Evolutionary conservation across 2,888 invertebrate genomes (phyloP), one percentile per base, ranked within the genome.

Genomic region (Mythimna loreyi): DNA sequence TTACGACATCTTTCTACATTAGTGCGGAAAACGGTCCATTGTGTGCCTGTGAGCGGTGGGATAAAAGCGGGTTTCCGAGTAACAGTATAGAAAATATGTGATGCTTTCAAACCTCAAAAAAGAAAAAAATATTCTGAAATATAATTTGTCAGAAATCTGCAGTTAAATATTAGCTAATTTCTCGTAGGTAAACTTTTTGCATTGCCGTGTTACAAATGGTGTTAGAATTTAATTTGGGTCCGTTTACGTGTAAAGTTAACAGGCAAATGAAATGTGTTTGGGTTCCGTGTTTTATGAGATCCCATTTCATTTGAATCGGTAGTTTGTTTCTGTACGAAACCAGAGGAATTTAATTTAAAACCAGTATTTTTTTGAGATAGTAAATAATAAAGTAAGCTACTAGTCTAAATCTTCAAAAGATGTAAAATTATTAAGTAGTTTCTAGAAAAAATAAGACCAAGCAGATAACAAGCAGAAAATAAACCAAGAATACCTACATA

Each of bases 131-230:
- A 40, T 40, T 5, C 40, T 16, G 6, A 16, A 40, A 40, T 16
- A 16, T 16, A 40, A 40, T 16, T 40, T 40, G 16, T 40, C 16
- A 40, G 16, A 40, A 40, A 40, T 16, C 16, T 40, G 40, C 19
- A 40, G 40, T 16, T 19, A 16, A n/a, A 40, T 40, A 6, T 40
- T 16, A 40, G 16, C 16, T 40, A 40, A 40, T 19, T 5, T 19
- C 40, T 16, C 8, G 19, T 45, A n/a, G 8, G 43, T n/a, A n/a
- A n/a, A 45, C 43, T 45, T 45, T 45, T n/a, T 16, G 7, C n/a
- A 45, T 8, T n/a, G 43, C n/a, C 5, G n/a, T 8, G 80, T 85
- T 85, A 81, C 84, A 78, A 84, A 85, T 84, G 43, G 76, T 70
- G 75, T 79, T 74, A 67, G 30, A 60, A 69, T 67, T 65, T 65